Conservation (phyloP, 30 jellyfish, hydroid and myxozoan species). For the Hydractinia symbiolongicarpus region DNA sequence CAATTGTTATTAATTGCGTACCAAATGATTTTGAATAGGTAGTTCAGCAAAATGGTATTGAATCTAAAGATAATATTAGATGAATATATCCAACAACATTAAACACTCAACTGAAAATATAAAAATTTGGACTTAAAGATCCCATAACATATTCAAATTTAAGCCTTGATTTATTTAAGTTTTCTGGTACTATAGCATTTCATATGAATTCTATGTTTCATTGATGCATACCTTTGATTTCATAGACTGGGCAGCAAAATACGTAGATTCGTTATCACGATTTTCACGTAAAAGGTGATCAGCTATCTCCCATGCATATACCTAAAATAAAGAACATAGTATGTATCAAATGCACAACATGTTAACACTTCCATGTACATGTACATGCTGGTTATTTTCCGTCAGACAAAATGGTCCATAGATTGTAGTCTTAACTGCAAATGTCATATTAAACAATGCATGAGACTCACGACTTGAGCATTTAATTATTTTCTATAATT, state of each 20-base stretch:
- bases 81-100: background rate
- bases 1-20: background rate
- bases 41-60: slow-evolving; percentile 77
- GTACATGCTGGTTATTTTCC: no score
- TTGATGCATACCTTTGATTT: slow-evolving; percentile 58
- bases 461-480: background rate
- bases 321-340: slow-evolving; percentile 15
- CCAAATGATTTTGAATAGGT: slow-evolving; percentile 46
- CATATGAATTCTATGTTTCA: background rate
- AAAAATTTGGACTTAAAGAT: background rate
- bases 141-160: background rate
- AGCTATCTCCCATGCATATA: slow-evolving; percentile 94
- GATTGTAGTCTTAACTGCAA: no score
- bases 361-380: no score
- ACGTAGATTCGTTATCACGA: slow-evolving; percentile 67
- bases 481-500: background rate
- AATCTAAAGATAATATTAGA: slow-evolving; percentile 33
- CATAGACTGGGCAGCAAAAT: slow-evolving; percentile 98
- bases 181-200: background rate
- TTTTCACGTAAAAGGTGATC: slow-evolving; percentile 68
- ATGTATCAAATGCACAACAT: no score
- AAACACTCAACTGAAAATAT: background rate
- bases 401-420: no score
- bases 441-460: no score
- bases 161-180: background rate